Evolutionary conservation across 2,113 vertebrate species (phyloP), one percentile per base, ranked within the genome.

Genomic region (Chloropsis hardwickii): DNA sequence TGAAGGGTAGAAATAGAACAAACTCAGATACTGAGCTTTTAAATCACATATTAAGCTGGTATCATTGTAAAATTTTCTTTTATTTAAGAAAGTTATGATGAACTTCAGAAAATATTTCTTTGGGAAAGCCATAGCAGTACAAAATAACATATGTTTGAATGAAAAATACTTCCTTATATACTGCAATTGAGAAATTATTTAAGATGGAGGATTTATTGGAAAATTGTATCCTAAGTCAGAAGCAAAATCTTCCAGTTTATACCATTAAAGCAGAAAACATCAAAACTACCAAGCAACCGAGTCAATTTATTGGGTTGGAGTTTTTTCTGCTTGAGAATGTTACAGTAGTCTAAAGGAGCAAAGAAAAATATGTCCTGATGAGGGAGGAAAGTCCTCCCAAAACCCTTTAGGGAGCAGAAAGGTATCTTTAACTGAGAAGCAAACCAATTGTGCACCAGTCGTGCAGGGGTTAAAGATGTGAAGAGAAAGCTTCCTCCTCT

Each of bases 261-360:
- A 14, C 5, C n/a, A 33, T 50, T 81, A 62, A 82, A 83, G 31
- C 29, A 83, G 28, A 73, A 92, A 88, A 67, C 6, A 45, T 42
- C 4, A 14, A 22, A 88, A 57, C 33, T 61, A 66, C 19, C 16
- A 69, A 88, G 39, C 25, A 78, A 37, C 8, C 37, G 10, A 65
- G 7, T 28, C 17, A 37, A 8, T 73, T 74, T 66, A 17, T 62
- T 51, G 14, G 11, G 3, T 51, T 57, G 17, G 2, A 2, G 0
- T 39, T 53, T 51, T 89, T 40, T 23, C 31, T 65, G 25, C 31
- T 53, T 39, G 51, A 54, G 22, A 64, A 31, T 48, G 47, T 20
- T 81, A 51, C 24, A 29, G 18, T 48, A 35, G 23, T 78, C 8
- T 57, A 17, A 39, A 54, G 19, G 14, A 81, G 17, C 29, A 35